Evolutionary conservation across 2,797 vertebrate genomes (phyloP).

Genomic region (Sitta carolinensis): DNA sequence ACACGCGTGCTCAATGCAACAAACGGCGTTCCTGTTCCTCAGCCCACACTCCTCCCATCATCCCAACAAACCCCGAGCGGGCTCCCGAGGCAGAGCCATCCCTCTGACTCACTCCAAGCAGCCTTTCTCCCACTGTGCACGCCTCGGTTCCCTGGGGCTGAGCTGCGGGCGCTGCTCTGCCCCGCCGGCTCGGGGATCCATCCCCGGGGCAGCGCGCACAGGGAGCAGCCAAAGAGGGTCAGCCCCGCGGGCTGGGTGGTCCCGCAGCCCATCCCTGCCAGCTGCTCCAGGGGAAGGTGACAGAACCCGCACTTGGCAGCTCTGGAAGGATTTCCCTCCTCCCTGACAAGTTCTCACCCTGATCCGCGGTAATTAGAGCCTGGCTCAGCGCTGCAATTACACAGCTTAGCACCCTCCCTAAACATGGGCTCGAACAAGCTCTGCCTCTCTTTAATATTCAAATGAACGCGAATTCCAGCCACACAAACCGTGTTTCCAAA

Average conservation of each 20-base stretch:
- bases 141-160: neutral
- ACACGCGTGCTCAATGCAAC: neutral
- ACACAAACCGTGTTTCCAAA: neutral
- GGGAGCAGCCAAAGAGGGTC: neutral
- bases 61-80: neutral
- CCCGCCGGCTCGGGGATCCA: neutral
- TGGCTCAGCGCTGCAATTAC: constrained; percentile 30
- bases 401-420: neutral
- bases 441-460: constrained; percentile 13
- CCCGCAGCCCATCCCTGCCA: neutral
- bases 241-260: neutral
- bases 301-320: neutral
- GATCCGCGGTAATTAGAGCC: constrained; percentile 16
- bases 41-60: accelerated
- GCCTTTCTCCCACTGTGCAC: neutral
- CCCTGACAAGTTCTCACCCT: neutral
- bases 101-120: neutral
- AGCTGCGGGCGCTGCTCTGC: neutral
- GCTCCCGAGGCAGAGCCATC: neutral
- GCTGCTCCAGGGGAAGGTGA: neutral
- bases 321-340: neutral
- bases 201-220: neutral
- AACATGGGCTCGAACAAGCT: neutral
- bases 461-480: neutral
- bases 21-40: neutral